Base-by-base conservation (phyloP, 35 echinoderm and acorn worm genomes). In the Apostichopus japonicus region DNA sequence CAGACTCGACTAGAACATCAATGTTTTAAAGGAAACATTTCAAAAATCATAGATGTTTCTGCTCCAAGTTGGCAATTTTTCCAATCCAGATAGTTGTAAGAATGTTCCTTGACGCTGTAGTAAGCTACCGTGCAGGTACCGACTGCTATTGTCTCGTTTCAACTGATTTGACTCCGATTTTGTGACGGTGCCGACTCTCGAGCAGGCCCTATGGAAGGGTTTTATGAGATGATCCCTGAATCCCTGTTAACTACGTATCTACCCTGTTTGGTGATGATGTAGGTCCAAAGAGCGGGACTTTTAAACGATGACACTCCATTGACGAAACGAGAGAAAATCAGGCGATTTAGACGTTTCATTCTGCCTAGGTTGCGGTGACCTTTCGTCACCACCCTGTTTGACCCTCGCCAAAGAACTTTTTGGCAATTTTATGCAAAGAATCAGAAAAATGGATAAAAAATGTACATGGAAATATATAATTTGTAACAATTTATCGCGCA, bases 251-350 rank as follows among this genome's bases (percentile, higher is more conserved):
- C 71, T 91, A 91, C 88, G 77, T 77, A 91, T 77, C 71, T 91
- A 72, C 77, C 90, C 90, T 91, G 54, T 77, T 91, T 78, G 53
- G 90, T 56, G 55, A 16, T 58, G 53, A 79, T 33, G 23, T 23
- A 91, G 90, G 90, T 79, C 90, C 90, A 91, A 79, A 91, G 86
- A 89, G 90, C 90, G 90, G 90, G 90, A 79, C 73, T 78, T 91
- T 91, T 76, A 79, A 91, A 91, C 33, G 71, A 23, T 58, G 77
- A 91, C 76, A 73, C 53, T 91, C 54, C 44, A 53, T 77, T 56
- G n/a, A 91, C 4, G 90, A 91, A 91, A 77, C 90, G 22, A 24
- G 76, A 17, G 52, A 89, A 65, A 65, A 72, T 51, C 13, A 51
- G 10, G 15, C 56, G 81, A 55, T 84, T 58, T 58, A 19, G 4